Conservation (phyloP, 2,797 vertebrate genomes). For the Lindbergichthys nudifrons region DNA sequence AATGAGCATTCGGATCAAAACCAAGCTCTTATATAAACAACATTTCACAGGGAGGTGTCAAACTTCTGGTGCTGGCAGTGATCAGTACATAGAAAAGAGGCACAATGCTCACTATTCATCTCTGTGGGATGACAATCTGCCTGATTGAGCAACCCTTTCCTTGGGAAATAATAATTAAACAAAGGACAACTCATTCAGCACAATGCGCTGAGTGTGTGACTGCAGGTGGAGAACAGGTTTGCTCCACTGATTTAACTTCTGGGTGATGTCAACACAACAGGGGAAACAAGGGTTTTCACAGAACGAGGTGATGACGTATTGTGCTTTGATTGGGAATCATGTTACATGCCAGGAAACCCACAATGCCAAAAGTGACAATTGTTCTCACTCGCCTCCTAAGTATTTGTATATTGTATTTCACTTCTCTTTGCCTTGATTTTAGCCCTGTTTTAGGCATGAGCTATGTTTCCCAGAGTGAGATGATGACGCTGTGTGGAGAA, state of each 20-base stretch:
- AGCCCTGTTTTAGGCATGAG: constrained; percentile 6
- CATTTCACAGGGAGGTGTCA: constrained; percentile 71
- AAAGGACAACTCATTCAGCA: constrained; percentile 73
- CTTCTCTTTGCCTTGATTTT: not conserved
- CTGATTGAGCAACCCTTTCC: constrained; percentile 76
- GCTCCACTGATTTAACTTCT: constrained; percentile 40
- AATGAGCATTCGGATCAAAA: constrained; percentile 68
- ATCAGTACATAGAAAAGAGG: constrained; percentile 47
- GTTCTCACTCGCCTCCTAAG: constrained; percentile 33
- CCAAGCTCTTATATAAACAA: constrained; percentile 71
- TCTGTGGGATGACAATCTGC: constrained; percentile 73
- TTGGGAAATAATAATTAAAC: constrained; percentile 79
- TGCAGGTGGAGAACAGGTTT: constrained; percentile 71
- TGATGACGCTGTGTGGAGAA: constrained; percentile 1
- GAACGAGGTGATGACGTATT: constrained; percentile 46
- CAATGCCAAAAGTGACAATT: constrained; percentile 32
- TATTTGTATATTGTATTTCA: constrained; percentile 33
- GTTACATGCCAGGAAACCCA: constrained; percentile 50
- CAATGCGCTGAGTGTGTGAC: constrained; percentile 71
- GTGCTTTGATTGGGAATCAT: constrained; percentile 51
- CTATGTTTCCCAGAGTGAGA: constrained; percentile 9
- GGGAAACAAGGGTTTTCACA: constrained; percentile 65
- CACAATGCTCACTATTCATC: constrained; percentile 84
- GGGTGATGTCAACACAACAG: constrained; percentile 63
- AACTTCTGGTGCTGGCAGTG: constrained; percentile 60